Percentiles rank a stretch among this genome's conserved stretches.
Evolutionary conservation across 2,888 invertebrate species (phyloP).

Genomic region (Drosophila ustulata): DNA sequence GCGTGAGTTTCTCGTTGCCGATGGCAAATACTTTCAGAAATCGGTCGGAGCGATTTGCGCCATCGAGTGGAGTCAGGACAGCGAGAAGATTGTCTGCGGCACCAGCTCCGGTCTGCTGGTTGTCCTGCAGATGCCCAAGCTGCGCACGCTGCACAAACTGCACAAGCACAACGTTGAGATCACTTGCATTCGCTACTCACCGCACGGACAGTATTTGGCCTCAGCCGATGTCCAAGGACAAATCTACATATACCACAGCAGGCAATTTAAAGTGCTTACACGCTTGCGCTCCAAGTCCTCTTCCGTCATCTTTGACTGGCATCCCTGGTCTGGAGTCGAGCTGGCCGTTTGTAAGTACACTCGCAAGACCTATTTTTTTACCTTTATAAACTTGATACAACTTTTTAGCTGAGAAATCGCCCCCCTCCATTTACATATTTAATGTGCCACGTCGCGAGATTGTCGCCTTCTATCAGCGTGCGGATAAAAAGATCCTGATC

Average conservation of each 20-base stretch:
- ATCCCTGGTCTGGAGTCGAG: constrained; percentile 85
- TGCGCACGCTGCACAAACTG: constrained; percentile 57
- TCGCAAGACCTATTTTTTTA: neutral
- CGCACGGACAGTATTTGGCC: constrained; percentile 80
- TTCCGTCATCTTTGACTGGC: constrained; percentile 84
- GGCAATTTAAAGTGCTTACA: constrained; percentile 58
- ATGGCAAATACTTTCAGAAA: constrained; percentile 71
- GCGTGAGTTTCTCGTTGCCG: constrained; percentile 70
- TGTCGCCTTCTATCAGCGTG: constrained; percentile 82
- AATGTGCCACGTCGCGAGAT: constrained; percentile 79
- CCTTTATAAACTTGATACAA: neutral
- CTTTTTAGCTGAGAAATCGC: constrained; percentile 75
- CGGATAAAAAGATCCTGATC: constrained; percentile 72
- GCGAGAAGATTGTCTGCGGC: constrained; percentile 79
- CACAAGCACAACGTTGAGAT: constrained; percentile 68
- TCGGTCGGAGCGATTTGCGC: constrained; percentile 65
- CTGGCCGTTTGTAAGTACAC: constrained; percentile 82
- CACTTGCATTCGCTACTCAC: constrained; percentile 78
- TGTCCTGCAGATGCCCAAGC: constrained; percentile 59
- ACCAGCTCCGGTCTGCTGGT: constrained; percentile 73
- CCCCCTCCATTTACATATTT: constrained; percentile 80
- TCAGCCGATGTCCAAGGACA: constrained; percentile 77
- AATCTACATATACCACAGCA: constrained; percentile 76
- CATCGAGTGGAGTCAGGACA: constrained; percentile 79
- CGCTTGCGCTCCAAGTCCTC: constrained; percentile 64